Conservation (phyloP, 2,888 invertebrate genomes). For the Leistus spinibarbis region DNA sequence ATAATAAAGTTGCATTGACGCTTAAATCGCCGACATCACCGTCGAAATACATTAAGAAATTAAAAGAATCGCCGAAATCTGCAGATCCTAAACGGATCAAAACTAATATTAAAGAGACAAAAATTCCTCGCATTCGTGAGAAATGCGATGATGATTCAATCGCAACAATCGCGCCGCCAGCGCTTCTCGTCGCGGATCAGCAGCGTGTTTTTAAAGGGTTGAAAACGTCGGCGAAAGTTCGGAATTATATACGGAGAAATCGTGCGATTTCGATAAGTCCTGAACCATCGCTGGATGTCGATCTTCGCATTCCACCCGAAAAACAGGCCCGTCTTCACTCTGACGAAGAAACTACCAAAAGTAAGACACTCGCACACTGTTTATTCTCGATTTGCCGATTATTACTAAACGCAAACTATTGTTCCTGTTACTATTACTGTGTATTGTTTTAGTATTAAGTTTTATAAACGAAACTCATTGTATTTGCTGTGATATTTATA, state of each 20-base stretch:
- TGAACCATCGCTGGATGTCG: slow-evolving; percentile 51
- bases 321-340: slow-evolving; percentile 52
- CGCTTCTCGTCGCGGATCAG: slow-evolving; percentile 50
- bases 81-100: slow-evolving; percentile 36
- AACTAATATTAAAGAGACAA: slow-evolving; percentile 32
- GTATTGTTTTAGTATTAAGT: background rate
- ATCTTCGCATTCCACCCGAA: slow-evolving; percentile 56
- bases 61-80: slow-evolving; percentile 51
- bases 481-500: background rate
- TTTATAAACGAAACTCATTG: background rate
- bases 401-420: background rate
- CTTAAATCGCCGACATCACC: slow-evolving; percentile 30
- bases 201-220: slow-evolving; percentile 61
- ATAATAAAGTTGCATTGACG: slow-evolving; percentile 40
- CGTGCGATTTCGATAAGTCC: slow-evolving; percentile 64
- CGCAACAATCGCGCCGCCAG: slow-evolving; percentile 11
- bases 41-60: slow-evolving; percentile 37
- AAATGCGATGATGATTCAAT: slow-evolving; percentile 33
- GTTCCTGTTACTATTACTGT: background rate
- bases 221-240: slow-evolving; percentile 63
- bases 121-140: background rate
- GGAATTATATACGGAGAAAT: slow-evolving; percentile 71
- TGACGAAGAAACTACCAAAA: slow-evolving; percentile 45
- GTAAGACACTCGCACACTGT: slow-evolving; percentile 42
- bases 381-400: background rate